These are phyloP conservation scores for Thereva unica DNA, from an alignment of 2,888 invertebrate genomes.

Conservation along the genomic window DNA sequence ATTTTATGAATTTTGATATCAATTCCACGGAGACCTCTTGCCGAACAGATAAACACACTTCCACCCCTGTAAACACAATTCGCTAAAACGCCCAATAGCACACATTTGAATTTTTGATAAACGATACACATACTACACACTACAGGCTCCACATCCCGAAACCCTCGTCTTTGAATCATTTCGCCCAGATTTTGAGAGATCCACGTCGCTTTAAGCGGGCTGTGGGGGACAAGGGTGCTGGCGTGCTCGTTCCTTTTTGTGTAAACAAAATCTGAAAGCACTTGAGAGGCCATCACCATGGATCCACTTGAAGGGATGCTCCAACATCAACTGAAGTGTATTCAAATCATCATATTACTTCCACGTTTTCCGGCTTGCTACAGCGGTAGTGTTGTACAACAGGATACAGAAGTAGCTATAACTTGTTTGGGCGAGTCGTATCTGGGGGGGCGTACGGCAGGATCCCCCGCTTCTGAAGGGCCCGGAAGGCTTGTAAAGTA, in stretches of 20 bases:
- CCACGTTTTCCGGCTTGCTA: neutral
- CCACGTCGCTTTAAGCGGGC: neutral
- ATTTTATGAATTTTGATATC: conserved; percentile 21
- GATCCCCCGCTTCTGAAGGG: neutral
- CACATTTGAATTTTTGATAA: conserved; percentile 15
- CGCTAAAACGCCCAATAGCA: conserved; percentile 10
- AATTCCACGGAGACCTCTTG: neutral
- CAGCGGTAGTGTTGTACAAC: neutral
- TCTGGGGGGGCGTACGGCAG: neutral
- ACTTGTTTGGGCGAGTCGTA: too few relatives aligned
- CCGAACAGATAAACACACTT: neutral
- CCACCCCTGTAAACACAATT: conserved; percentile 8
- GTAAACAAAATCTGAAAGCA: conserved; percentile 33
- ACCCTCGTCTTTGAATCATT: neutral
- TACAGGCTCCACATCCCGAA: neutral
- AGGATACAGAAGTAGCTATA: too few relatives aligned
- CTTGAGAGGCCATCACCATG: conserved; percentile 29
- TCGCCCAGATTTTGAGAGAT: conserved; percentile 2
- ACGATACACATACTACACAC: neutral
- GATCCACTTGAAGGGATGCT: conserved; percentile 25
- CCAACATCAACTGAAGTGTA: conserved; percentile 23
- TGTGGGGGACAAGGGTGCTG: neutral
- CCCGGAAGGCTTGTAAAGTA: conserved; percentile 1
- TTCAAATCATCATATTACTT: conserved; percentile 30
- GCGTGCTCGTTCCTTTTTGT: conserved; percentile 14